phyloP scores from a whole-genome alignment of 1,140 invertebrate species.

The Drosophila athabasca region DNA sequence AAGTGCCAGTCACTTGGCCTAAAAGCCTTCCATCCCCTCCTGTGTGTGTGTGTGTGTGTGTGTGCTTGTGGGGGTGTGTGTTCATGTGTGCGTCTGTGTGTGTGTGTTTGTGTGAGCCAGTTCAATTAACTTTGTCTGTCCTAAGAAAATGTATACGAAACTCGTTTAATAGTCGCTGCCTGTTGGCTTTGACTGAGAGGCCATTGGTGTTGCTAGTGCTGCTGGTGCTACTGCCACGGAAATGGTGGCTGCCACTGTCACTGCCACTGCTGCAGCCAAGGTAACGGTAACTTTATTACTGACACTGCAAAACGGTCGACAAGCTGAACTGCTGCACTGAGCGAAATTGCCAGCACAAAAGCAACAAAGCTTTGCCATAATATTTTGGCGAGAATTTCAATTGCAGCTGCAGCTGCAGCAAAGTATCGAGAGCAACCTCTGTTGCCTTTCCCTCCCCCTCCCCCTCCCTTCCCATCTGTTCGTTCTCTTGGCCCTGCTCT shows the following conservation, averaged over 20 bases:
- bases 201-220: conserved; percentile 1
- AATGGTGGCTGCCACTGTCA: not conserved
- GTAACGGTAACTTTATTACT: conserved; percentile 53
- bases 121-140: conserved; percentile 78
- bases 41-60: not conserved
- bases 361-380: not conserved
- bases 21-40: conserved; percentile 12
- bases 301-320: conserved; percentile 36
- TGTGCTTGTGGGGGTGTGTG: not conserved
- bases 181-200: conserved; percentile 20
- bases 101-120: conserved; percentile 45
- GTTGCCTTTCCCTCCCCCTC: not conserved
- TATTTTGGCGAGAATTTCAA: conserved; percentile 5
- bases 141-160: conserved; percentile 72
- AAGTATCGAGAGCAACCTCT: conserved; percentile 3
- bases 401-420: conserved; percentile 14
- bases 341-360: not conserved
- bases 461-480: not conserved
- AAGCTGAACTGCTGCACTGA: conserved; percentile 23
- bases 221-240: not conserved
- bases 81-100: conserved; percentile 27
- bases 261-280: conserved; percentile 15
- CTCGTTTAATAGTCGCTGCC: conserved; percentile 70
- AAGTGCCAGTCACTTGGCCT: conserved; percentile 50
- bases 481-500: too few relatives aligned